Conservation (phyloP, 2,797 vertebrate genomes). For the Jordanella pulchra region DNA sequence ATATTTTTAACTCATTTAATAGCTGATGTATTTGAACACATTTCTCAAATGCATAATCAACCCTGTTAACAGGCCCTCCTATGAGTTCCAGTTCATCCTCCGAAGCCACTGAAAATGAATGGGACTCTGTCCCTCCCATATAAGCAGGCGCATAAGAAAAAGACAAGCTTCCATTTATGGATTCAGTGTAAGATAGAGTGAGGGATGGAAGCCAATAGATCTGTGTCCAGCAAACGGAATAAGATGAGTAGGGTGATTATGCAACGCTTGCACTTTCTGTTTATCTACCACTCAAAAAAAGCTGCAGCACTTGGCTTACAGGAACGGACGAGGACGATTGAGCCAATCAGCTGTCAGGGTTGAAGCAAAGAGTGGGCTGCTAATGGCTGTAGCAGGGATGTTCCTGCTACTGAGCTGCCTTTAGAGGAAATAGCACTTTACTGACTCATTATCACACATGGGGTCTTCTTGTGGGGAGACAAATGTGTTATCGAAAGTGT, state of each 20-base stretch:
- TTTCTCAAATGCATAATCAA: conserved; percentile 14
- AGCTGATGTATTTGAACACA: not conserved
- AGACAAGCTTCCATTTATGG: conserved; percentile 8
- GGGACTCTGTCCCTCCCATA: conserved; percentile 3
- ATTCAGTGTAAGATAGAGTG: conserved; percentile 8
- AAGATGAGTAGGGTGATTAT: conserved; percentile 23
- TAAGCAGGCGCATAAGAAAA: conserved; percentile 14
- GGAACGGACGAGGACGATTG: conserved; percentile 44
- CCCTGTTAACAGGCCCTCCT: not conserved
- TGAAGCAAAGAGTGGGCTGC: not conserved
- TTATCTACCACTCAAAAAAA: conserved; percentile 49
- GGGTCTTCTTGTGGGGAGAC: conserved; percentile 5
- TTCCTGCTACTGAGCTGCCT: not conserved
- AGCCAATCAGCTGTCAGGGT: conserved; percentile 25
- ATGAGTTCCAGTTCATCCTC: conserved; percentile 18
- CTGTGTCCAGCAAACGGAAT: conserved; percentile 31
- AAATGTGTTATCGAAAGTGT: conserved; percentile 11
- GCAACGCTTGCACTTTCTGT: conserved; percentile 55
- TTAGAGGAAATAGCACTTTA: conserved; percentile 24
- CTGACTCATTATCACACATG: conserved; percentile 18
- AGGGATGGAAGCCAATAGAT: conserved; percentile 37
- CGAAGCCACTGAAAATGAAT: conserved; percentile 6
- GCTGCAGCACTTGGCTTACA: conserved; percentile 26
- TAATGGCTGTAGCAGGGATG: not conserved
- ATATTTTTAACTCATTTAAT: not conserved